A percentile compares a stretch with the other conserved stretches of the same genome.
These are phyloP conservation scores for Bradypus variegatus DNA, from an alignment of 2,797 vertebrate genomes.

Conservation along the genomic window DNA sequence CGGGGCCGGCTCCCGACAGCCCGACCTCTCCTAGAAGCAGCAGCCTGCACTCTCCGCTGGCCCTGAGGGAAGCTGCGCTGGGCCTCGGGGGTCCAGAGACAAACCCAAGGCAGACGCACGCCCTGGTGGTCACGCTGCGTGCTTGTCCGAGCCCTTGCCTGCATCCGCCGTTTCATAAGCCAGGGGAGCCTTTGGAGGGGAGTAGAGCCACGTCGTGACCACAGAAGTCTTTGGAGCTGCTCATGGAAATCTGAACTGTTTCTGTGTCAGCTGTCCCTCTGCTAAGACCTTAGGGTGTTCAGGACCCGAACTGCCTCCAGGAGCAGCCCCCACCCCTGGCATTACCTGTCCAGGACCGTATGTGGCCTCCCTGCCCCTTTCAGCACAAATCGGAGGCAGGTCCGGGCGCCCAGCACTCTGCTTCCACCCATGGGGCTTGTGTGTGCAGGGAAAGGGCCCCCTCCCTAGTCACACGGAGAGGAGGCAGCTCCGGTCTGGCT, in stretches of 20 bases:
- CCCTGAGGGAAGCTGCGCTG: no score
- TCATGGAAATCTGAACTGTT: background rate
- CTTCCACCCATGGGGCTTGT: background rate
- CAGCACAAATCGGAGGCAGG: background rate
- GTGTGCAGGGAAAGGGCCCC: background rate
- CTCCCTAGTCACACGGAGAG: background rate
- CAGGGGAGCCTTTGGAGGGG: background rate
- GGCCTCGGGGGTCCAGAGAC: background rate
- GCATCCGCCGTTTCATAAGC: background rate
- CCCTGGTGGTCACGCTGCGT: no score
- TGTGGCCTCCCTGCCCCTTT: background rate
- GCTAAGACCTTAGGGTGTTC: no score
- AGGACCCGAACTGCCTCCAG: background rate
- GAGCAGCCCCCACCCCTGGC: no score
- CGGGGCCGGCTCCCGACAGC: background rate
- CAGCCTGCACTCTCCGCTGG: background rate
- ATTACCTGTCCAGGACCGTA: background rate
- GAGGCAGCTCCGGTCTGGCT: background rate
- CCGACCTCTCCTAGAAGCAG: background rate
- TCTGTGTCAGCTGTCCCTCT: background rate
- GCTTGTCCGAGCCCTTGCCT: background rate
- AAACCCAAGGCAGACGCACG: no score
- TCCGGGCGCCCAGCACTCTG: background rate
- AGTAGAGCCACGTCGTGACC: background rate
- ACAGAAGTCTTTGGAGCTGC: background rate